Conservation (phyloP, 2,113 vertebrate genomes). For the Agapornis roseicollis region DNA sequence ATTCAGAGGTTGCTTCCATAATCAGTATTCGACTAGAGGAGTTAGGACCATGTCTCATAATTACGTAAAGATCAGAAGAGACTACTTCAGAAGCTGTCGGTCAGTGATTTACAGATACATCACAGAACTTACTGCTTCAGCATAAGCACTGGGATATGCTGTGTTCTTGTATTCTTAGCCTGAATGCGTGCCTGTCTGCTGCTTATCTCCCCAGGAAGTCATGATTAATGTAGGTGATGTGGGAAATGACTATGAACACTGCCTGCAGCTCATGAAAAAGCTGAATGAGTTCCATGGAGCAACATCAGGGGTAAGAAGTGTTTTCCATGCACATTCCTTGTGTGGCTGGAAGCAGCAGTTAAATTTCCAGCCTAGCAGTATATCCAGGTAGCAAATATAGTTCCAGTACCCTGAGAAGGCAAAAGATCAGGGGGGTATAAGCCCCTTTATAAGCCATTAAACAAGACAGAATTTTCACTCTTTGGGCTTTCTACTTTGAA, state of each 20-base stretch:
- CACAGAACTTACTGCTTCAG: not conserved
- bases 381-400: not conserved
- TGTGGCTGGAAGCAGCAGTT: not conserved
- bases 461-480: not conserved
- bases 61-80: not conserved
- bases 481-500: not conserved
- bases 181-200: not conserved
- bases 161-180: not conserved
- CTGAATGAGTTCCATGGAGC: constrained; percentile 79
- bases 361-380: not conserved
- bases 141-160: not conserved
- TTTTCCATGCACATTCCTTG: not conserved
- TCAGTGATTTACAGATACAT: not conserved
- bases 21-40: not conserved
- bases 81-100: not conserved
- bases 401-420: not conserved
- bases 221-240: constrained; percentile 84
- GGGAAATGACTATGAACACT: constrained; percentile 87
- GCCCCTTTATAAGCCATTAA: not conserved
- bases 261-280: constrained; percentile 81
- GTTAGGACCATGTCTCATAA: not conserved
- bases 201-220: constrained; percentile 79
- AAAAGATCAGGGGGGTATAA: not conserved
- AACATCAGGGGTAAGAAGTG: constrained; percentile 76
- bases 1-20: not conserved